Evolutionary conservation across 1,140 invertebrate genomes (phyloP).

Genomic region (Scaptomyza pallida): DNA sequence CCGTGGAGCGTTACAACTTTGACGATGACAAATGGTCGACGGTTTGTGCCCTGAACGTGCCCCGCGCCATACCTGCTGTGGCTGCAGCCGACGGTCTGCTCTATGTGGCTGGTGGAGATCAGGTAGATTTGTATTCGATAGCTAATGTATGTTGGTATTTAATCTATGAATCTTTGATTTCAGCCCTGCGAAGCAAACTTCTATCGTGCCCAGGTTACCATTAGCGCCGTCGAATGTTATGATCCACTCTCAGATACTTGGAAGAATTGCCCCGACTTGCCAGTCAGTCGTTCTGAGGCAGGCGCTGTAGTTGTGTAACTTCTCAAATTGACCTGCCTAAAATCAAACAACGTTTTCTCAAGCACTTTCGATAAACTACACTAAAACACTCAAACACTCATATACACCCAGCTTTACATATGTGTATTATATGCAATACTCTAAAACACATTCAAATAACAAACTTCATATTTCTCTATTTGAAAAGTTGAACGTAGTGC

Average conservation of each 20-base stretch:
- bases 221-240: constrained; percentile 92
- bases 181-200: constrained; percentile 90
- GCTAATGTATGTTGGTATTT: neutral
- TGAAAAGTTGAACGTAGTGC: constrained; percentile 64
- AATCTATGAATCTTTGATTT: neutral
- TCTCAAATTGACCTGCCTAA: constrained; percentile 1
- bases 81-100: constrained; percentile 92
- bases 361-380: constrained; percentile 28
- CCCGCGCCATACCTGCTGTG: constrained; percentile 92
- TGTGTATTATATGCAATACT: constrained; percentile 67
- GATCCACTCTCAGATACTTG: constrained; percentile 91
- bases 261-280: constrained; percentile 90
- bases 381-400: constrained; percentile 29
- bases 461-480: constrained; percentile 43
- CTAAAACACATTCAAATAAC: constrained; percentile 12
- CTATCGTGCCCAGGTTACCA: constrained; percentile 92
- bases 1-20: constrained; percentile 95
- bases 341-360: constrained; percentile 31
- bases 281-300: constrained; percentile 92
- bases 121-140: constrained; percentile 78
- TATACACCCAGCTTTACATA: constrained; percentile 29
- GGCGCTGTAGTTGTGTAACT: constrained; percentile 88
- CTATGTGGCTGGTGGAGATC: constrained; percentile 93
- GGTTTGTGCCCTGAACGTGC: constrained; percentile 89
- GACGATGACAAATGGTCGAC: constrained; percentile 92